Conservation (phyloP, 2,888 invertebrate species). For the Zaprionus bogoriensis region DNA sequence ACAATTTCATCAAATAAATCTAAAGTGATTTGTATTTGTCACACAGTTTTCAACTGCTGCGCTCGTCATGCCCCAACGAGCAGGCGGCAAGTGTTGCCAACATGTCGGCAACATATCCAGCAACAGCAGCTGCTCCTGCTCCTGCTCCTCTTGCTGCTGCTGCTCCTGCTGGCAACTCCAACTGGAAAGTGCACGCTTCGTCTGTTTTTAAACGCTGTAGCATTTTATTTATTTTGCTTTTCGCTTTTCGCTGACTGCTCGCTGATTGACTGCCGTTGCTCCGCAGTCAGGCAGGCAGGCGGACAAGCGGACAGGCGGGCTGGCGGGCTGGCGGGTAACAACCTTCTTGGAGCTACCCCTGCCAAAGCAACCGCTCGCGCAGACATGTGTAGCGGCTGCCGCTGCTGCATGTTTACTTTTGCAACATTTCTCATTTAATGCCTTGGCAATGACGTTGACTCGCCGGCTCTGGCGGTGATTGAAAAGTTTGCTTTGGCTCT, state of each 20-base stretch:
- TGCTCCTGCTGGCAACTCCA: not conserved
- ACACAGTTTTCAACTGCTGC: conserved; percentile 68
- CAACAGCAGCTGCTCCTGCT: not conserved
- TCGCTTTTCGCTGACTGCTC: conserved; percentile 43
- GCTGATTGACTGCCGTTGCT: conserved; percentile 58
- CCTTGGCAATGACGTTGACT: conserved; percentile 64
- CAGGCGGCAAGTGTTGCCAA: conserved; percentile 45
- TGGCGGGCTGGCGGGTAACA: no score
- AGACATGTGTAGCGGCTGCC: conserved; percentile 19
- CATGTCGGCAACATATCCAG: conserved; percentile 48
- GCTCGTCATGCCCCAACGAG: conserved; percentile 28
- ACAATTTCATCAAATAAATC: conserved; percentile 78
- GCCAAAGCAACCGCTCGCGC: no score
- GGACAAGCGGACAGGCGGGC: no score
- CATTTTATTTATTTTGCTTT: conserved; percentile 50
- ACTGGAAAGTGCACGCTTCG: conserved; percentile 51
- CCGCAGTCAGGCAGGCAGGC: conserved; percentile 22
- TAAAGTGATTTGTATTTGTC: conserved; percentile 77
- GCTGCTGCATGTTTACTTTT: conserved; percentile 63
- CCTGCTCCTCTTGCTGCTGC: not conserved
- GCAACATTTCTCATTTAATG: conserved; percentile 71
- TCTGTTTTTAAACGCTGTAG: conserved; percentile 60
- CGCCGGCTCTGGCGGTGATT: conserved; percentile 65
- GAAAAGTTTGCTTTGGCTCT: conserved; percentile 59
- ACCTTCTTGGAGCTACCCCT: no score